Evolutionary conservation across 2,888 invertebrate species (phyloP).

Genomic region (Oithona nana): DNA sequence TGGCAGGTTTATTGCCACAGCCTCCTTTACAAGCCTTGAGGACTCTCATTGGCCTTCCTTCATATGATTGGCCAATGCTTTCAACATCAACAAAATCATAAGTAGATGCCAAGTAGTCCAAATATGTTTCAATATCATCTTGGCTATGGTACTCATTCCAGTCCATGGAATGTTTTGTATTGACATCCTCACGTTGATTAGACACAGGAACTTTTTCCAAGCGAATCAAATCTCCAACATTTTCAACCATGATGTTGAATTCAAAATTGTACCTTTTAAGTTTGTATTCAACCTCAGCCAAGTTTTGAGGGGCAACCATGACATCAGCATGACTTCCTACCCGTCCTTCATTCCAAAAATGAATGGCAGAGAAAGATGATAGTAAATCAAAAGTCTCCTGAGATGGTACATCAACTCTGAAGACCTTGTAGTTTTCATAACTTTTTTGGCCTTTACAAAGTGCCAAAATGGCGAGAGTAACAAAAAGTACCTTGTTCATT

Average conservation of each 20-base stretch:
- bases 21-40: background rate
- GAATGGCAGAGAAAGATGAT: too few relatives aligned
- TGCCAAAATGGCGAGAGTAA: too few relatives aligned
- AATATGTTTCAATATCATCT: background rate
- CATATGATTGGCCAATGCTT: conserved; percentile 20
- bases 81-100: conserved; percentile 35
- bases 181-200: background rate
- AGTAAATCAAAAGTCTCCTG: too few relatives aligned
- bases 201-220: background rate
- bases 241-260: background rate
- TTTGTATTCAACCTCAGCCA: background rate
- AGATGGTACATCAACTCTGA: too few relatives aligned
- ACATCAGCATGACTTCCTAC: background rate
- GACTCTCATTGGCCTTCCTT: background rate
- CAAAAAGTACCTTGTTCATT: too few relatives aligned
- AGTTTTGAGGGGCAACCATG: background rate
- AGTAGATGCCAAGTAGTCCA: background rate
- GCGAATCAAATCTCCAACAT: background rate
- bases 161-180: background rate
- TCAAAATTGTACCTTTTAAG: background rate
- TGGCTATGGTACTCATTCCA: conserved; percentile 24
- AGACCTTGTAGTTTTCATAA: background rate
- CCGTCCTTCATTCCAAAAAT: background rate
- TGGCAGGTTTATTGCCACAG: background rate
- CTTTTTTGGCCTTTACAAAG: background rate